These are phyloP conservation scores for Rhinoderma darwinii DNA, from an alignment of 2,113 vertebrate genomes.

Conservation along the genomic window DNA sequence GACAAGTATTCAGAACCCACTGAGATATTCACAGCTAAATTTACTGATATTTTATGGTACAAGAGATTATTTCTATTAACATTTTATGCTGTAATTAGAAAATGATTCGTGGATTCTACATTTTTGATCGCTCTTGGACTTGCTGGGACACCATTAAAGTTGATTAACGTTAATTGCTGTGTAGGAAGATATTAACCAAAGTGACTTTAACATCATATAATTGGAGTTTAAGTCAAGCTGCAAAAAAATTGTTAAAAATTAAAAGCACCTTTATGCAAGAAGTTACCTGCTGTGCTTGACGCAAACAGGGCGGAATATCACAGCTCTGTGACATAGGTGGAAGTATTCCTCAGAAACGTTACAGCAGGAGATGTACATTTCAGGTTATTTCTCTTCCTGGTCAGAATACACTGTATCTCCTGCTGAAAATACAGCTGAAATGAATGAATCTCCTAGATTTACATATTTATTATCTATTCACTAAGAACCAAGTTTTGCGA, in stretches of 20 bases:
- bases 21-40: slow-evolving; percentile 83
- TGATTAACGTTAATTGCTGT: slow-evolving; percentile 87
- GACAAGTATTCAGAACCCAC: slow-evolving; percentile 61
- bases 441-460: not conserved
- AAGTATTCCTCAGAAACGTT: not conserved
- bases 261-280: slow-evolving; percentile 40
- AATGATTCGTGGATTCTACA: slow-evolving; percentile 88
- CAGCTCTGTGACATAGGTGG: not conserved
- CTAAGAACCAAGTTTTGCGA: not conserved
- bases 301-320: not conserved
- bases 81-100: slow-evolving; percentile 89
- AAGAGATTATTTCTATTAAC: slow-evolving; percentile 88
- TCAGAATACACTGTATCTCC: not conserved
- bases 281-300: slow-evolving; percentile 24
- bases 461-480: not conserved
- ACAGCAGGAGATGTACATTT: not conserved
- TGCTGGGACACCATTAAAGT: slow-evolving; percentile 85
- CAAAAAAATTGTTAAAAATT: slow-evolving; percentile 22
- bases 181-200: slow-evolving; percentile 88
- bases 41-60: slow-evolving; percentile 86
- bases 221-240: slow-evolving; percentile 77
- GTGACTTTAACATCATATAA: slow-evolving; percentile 85
- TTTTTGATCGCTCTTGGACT: slow-evolving; percentile 89
- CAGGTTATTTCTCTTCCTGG: not conserved
- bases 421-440: not conserved